Conservation (phyloP, 1,140 invertebrate species). For the Medauroidea extradentata region DNA sequence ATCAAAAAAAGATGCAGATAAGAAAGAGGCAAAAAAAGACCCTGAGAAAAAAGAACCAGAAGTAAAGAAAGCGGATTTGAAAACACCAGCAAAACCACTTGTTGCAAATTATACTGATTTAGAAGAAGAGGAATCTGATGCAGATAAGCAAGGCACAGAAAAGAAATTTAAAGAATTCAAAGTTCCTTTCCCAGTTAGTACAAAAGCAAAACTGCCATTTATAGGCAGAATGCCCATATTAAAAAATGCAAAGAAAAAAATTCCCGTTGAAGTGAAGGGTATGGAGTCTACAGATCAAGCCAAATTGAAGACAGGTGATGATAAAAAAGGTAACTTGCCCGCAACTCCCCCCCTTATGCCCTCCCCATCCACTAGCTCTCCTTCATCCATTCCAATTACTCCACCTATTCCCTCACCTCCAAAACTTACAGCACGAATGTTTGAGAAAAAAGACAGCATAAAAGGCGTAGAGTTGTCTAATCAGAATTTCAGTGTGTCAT, state of each 20-base stretch:
- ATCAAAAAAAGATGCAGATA: not conserved
- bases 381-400: no score
- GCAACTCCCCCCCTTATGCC: no score
- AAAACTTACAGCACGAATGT: no score
- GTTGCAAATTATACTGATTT: slow-evolving; percentile 27
- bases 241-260: slow-evolving; percentile 37
- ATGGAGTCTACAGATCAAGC: slow-evolving; percentile 37
- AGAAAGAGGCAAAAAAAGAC: not conserved
- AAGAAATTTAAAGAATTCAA: slow-evolving; percentile 46
- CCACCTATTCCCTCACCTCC: no score
- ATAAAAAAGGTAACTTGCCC: no score
- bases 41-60: not conserved
- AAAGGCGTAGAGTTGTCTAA: not conserved
- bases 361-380: no score
- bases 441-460: no score
- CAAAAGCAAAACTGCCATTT: slow-evolving; percentile 57
- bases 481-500: slow-evolving; percentile 32
- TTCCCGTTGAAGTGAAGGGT: slow-evolving; percentile 25
- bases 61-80: not conserved
- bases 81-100: not conserved
- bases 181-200: slow-evolving; percentile 60
- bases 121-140: slow-evolving; percentile 35
- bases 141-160: slow-evolving; percentile 27
- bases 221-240: slow-evolving; percentile 65
- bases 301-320: no score